Percentiles rank a stretch among this genome's conserved stretches.
These are phyloP conservation scores for Heteropelma amictum DNA, from an alignment of 2,888 invertebrate genomes.

Conservation along the genomic window DNA sequence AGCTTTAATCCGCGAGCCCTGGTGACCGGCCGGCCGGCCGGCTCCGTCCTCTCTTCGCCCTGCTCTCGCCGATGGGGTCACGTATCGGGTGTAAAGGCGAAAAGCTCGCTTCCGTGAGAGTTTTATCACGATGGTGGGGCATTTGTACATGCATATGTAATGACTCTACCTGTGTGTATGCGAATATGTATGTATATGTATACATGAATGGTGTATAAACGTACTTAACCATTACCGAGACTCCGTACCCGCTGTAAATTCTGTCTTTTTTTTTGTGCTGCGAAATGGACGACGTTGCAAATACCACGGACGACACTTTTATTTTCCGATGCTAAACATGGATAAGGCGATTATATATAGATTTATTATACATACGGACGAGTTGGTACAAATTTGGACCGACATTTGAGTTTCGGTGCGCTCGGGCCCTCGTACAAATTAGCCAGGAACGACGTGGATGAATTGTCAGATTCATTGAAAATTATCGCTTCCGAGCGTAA, in stretches of 20 bases:
- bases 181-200: too few relatives aligned
- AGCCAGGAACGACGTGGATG: too few relatives aligned
- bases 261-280: neutral
- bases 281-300: neutral
- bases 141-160: neutral
- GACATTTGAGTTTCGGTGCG: too few relatives aligned
- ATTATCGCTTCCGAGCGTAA: too few relatives aligned
- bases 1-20: neutral
- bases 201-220: too few relatives aligned
- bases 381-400: too few relatives aligned
- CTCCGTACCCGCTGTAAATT: neutral
- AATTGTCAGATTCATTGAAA: too few relatives aligned
- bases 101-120: conserved; percentile 48
- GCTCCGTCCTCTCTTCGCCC: conserved; percentile 2
- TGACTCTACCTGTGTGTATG: too few relatives aligned
- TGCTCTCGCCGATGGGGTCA: conserved; percentile 54
- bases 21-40: conserved; percentile 1
- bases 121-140: conserved; percentile 12
- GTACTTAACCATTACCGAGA: neutral
- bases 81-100: conserved; percentile 59
- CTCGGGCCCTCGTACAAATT: too few relatives aligned
- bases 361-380: too few relatives aligned
- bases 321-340: neutral
- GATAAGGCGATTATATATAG: neutral
- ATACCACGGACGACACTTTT: neutral